phyloP scores from a whole-genome alignment of 2,797 vertebrate species.

The Sebastes ruberrimus region DNA sequence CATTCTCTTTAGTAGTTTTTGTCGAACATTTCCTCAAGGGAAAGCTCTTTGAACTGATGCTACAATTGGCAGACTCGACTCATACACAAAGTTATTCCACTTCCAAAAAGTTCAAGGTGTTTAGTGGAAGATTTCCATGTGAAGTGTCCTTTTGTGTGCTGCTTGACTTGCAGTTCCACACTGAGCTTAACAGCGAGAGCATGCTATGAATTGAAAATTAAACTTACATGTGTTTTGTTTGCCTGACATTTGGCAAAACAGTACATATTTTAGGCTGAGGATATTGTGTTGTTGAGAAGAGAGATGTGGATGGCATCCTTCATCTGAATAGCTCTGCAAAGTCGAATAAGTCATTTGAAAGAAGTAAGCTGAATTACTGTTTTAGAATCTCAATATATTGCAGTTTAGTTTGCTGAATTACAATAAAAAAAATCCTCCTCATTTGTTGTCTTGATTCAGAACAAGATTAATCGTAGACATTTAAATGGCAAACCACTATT shows the following conservation, averaged over 20 bases:
- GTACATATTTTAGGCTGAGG: neutral
- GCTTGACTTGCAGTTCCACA: neutral
- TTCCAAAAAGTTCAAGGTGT: slow-evolving; percentile 7
- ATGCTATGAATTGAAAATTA: slow-evolving; percentile 5
- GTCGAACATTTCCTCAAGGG: slow-evolving; percentile 11
- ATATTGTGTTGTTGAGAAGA: neutral
- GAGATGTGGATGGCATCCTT: neutral
- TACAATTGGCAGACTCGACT: slow-evolving; percentile 15
- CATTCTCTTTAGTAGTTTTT: neutral
- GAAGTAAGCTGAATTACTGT: neutral
- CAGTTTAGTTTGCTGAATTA: neutral
- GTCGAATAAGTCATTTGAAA: neutral
- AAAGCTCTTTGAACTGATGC: slow-evolving; percentile 11
- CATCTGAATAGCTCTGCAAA: neutral
- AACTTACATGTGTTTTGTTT: neutral
- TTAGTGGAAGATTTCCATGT: slow-evolving; percentile 13
- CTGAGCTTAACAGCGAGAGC: neutral
- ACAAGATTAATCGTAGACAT: neutral
- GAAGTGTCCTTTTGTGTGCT: slow-evolving; percentile 5
- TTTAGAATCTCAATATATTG: neutral
- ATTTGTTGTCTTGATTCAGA: neutral
- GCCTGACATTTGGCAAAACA: slow-evolving; percentile 9
- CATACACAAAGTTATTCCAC: neutral
- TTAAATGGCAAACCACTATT: neutral
- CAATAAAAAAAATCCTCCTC: neutral